Base-by-base conservation (phyloP, 2,888 invertebrate species). In the Tinea semifulvella region DNA sequence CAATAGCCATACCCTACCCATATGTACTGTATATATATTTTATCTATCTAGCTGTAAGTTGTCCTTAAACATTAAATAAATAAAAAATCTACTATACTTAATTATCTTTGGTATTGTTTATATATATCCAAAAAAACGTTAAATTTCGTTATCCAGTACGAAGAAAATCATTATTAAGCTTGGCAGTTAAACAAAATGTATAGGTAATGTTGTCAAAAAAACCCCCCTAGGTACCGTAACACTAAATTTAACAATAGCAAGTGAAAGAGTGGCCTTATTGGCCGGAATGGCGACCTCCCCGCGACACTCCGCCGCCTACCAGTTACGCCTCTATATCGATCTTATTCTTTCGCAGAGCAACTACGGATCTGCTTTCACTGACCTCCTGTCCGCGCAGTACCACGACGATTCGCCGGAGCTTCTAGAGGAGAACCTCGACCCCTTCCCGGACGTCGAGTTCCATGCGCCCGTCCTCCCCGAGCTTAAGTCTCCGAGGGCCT, bases 291-390 rank as follows among this genome's bases (percentile, higher is more conserved):
- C 54, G 55, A 54, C 68, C 73, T 68, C 72, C 76, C 71, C 68
- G 20, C 57, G 53, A 47, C 55, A 53, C 56, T 59, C 56, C 49
- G 46, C 74, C 76, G 71, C 79, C 79, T 76, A 70, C 73, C 58
- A 51, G 60, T 56, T 55, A 73, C 79, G 75, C 77, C 76, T 68
- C 52, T 59, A 58, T 65, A 69, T 68, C 58, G 70, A 70, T 67
- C 11, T 65, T 55, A 60, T 52, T 49, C 55, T 82, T 79, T 75
- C 62, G 48, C 87, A 89, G 89, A 87, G 88, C 76, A 86, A 89
- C 71, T 90, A 89, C 84, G 88, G 88, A 80, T 85, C 89, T 74
- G 89, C 88, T 79, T 89, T 90, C 73, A 88, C 88, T 76, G 90
- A 90, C 82, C 81, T 90, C 69, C 83, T 90, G 65, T 88, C 87